A percentile compares a stretch with the other conserved stretches of the same genome.
Evolutionary conservation across 2,888 invertebrate species (phyloP).

Genomic region (Rhimphoctona megacephalus): DNA sequence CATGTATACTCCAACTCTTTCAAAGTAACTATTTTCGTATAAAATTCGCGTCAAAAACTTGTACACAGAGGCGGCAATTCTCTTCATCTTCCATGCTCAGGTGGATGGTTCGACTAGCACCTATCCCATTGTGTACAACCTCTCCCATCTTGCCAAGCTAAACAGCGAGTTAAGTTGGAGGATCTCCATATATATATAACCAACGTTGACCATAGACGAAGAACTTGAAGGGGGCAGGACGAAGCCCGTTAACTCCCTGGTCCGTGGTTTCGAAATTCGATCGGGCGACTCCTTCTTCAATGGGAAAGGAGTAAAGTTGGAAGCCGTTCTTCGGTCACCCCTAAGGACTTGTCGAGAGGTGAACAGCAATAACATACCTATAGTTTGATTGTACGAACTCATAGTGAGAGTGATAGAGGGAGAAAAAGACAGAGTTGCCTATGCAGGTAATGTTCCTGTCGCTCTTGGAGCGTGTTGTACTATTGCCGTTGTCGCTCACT

Average conservation of each 20-base stretch:
- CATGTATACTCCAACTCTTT: neutral
- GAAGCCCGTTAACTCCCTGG: conserved; percentile 57
- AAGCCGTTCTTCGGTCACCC: conserved; percentile 50
- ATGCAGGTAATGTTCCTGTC: conserved; percentile 2
- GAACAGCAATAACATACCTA: conserved; percentile 38
- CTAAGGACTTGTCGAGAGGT: conserved; percentile 34
- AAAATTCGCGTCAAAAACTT: conserved; percentile 29
- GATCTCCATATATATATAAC: conserved; percentile 7
- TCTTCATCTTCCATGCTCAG: conserved; percentile 12
- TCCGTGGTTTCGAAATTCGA: conserved; percentile 61
- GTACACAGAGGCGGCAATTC: conserved; percentile 30
- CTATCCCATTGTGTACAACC: conserved; percentile 49
- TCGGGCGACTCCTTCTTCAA: conserved; percentile 47
- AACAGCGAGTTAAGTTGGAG: conserved; percentile 42
- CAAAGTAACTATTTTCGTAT: conserved; percentile 20
- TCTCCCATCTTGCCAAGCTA: conserved; percentile 26
- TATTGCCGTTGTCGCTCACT: conserved; percentile 58
- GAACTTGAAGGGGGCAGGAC: conserved; percentile 43
- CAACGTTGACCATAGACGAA: conserved; percentile 22
- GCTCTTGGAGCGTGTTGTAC: conserved; percentile 45
- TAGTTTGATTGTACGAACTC: conserved; percentile 35
- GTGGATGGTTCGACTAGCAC: conserved; percentile 38
- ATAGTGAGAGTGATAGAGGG: neutral
- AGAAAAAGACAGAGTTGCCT: conserved; percentile 17
- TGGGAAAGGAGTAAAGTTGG: conserved; percentile 58